These are phyloP conservation scores for Polypterus senegalus DNA, from an alignment of 2,113 vertebrate species.

Conservation along the genomic window DNA sequence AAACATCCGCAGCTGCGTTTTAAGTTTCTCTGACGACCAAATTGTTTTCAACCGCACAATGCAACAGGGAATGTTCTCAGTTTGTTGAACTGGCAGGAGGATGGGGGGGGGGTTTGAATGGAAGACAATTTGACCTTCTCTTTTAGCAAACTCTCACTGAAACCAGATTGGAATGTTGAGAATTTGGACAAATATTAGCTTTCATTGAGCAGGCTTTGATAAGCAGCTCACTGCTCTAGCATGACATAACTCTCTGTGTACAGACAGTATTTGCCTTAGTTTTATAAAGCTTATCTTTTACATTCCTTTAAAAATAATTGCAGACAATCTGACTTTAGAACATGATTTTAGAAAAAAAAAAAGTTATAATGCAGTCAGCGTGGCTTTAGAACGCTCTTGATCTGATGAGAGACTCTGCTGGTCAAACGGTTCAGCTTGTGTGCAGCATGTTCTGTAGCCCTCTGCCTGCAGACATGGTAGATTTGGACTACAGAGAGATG, in stretches of 20 bases:
- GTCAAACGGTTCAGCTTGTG: not conserved
- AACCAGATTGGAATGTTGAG: slow-evolving; percentile 28
- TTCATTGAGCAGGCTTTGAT: slow-evolving; percentile 30
- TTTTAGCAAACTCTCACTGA: no score
- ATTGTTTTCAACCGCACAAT: no score
- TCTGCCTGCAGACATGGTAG: not conserved
- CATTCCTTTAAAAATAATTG: slow-evolving; percentile 26
- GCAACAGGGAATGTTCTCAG: no score
- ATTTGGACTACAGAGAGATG: no score
- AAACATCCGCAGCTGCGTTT: no score
- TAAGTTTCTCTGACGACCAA: no score
- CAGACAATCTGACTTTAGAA: slow-evolving; percentile 3
- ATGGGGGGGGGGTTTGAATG: not conserved
- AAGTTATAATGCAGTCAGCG: no score
- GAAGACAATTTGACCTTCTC: no score
- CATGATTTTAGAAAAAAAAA: not conserved
- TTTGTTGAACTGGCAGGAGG: not conserved
- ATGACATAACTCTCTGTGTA: slow-evolving; percentile 25
- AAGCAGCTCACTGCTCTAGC: slow-evolving; percentile 28
- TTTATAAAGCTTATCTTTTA: slow-evolving; percentile 24
- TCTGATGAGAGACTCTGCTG: slow-evolving; percentile 6
- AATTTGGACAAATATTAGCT: slow-evolving; percentile 37
- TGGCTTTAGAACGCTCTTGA: not conserved
- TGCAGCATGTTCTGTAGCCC: not conserved
- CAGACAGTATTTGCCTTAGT: slow-evolving; percentile 28